Base-by-base conservation (phyloP, 2,888 invertebrate species). In the Pherbina coryleti region DNA sequence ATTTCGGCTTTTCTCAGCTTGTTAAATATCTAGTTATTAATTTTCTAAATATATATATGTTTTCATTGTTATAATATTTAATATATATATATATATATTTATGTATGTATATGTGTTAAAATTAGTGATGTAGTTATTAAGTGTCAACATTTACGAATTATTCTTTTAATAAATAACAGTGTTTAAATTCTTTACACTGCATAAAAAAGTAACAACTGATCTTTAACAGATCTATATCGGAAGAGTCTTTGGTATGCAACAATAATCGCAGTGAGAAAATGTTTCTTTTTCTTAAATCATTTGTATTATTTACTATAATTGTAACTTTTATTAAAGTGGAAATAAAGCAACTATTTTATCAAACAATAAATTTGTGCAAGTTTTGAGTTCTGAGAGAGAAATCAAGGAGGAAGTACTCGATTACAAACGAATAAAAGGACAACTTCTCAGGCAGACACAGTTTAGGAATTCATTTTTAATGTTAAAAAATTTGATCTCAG, bases 331-430 rank as follows among this genome's bases (percentile, higher is more conserved):
- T 55, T 17, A 55, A 67, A 67, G 51, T 75, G 34, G 28, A 67
- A 75, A 75, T 67, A 75, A 75, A 73, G 44, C 62, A 44, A 75
- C 37, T 75, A 67, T 75, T 67, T 75, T 75, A 75, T 75, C 31
- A 69, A 49, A 69, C 14, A 28, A 25, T 28, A 69, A 69, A 17
- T 1, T 31, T 7, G 1, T 55, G 55, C 55, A 55, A 9, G 19
- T 19, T 44, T 44, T 14, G 11, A 44, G 44, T 3, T 44, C 3
- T n/a, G 37, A 1, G 5, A 37, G 37, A 5, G 37, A 31, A 31
- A 31, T 31, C 31, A 5, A 31, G n/a, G n/a, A 31, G 31, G 5
- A 31, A 3, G 3, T 31, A 31, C 31, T 31, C 31, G 55, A 7
- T n/a, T 55, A 7, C 1, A 22, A 14, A 60, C 2, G 14, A 25